Evolutionary conservation across 2,797 vertebrate species (phyloP).

Genomic region (Gorsachius magnificus): DNA sequence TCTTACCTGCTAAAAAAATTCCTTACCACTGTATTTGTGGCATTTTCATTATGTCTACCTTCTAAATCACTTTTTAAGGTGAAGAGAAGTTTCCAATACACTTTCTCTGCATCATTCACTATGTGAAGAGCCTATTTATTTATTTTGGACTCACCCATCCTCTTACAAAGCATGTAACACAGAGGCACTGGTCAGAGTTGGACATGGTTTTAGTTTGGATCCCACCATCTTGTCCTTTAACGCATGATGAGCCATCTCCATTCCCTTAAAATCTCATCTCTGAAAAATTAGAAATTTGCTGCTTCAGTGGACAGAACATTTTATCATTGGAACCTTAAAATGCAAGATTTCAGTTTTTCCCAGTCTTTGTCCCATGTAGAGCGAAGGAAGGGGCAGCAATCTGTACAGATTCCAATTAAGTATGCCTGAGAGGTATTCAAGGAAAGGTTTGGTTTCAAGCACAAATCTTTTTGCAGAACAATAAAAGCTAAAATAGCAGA

Average conservation of each 20-base stretch:
- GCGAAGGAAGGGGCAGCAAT: not conserved
- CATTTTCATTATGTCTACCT: not conserved
- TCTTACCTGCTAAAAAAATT: not conserved
- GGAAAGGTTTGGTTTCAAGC: not conserved
- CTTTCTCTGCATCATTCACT: not conserved
- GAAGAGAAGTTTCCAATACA: not conserved
- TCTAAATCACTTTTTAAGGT: not conserved
- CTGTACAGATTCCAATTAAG: not conserved
- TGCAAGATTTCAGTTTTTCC: not conserved
- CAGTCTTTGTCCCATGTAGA: not conserved
- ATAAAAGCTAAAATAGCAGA: not conserved
- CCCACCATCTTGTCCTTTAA: not conserved
- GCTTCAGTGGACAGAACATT: not conserved
- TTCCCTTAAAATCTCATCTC: not conserved
- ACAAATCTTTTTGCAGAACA: not conserved
- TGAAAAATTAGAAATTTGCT: not conserved
- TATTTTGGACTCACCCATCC: not conserved
- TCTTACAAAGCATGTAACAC: not conserved
- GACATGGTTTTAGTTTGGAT: not conserved
- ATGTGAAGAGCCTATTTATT: not conserved
- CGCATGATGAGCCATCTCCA: fast-evolving
- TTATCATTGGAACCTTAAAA: not conserved
- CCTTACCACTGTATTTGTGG: not conserved
- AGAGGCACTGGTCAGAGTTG: not conserved
- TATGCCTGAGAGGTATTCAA: not conserved